Evolutionary conservation across 1,140 invertebrate genomes (phyloP), one percentile per base, ranked within the genome.

Genomic region (Cydia splendana): DNA sequence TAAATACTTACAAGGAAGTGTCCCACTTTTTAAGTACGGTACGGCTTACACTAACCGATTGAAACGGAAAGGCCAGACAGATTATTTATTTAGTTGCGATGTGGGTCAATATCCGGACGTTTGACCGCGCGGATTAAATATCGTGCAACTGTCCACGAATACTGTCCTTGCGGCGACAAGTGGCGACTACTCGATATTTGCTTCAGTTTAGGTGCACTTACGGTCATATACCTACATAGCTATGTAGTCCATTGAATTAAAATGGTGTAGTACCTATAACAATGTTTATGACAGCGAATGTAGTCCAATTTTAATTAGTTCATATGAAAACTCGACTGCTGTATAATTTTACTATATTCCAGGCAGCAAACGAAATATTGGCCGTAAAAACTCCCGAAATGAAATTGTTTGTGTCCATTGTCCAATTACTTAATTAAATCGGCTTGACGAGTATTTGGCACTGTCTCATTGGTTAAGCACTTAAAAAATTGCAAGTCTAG

Each of bases 41-140:
- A 57, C 4, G 53, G 4, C 38, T 42, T 42, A 42, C 15, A 57
- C n/a, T n/a, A 9, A 57, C n/a, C n/a, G 53, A 57, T 7, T 57
- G 15, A 18, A 18, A 18, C 53, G n/a, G n/a, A 57, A 57, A 57
- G 53, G n/a, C 53, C 53, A 57, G 53, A 57, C 53, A 57, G 53
- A 57, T 57, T 57, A 57, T 57, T 57, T 57, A 57, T 57, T 57
- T 18, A n/a, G 53, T 18, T 20, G 53, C 53, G n/a, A 57, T 57
- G 53, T 57, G 53, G 53, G 53, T 57, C 53, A 57, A 57, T 57
- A 57, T 2, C 15, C 53, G n/a, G n/a, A 57, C 53, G 5, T 18
- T 18, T 18, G n/a, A 18, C 53, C 53, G 53, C 53, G 53, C n/a
- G 53, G 53, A 57, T 57, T 57, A 57, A 57, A 57, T 57, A 20